phyloP scores from a whole-genome alignment of 1,140 invertebrate genomes.

The Glomeris maerens region DNA sequence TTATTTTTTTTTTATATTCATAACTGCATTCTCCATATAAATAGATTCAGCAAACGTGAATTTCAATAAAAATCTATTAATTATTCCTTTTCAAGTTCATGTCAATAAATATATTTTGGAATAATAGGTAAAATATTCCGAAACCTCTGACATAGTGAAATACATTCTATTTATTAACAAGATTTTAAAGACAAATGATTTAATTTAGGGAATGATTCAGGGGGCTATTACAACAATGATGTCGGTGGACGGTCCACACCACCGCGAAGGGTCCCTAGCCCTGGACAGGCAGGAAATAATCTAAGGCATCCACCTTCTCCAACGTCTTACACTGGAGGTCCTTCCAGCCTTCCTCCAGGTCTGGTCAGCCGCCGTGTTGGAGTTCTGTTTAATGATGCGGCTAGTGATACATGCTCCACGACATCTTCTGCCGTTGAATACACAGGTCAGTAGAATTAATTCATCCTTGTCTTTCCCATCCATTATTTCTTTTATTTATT shows the following conservation, averaged over 20 bases:
- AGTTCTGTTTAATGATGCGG: conserved; percentile 56
- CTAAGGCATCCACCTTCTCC: conserved; percentile 18
- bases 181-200: background rate
- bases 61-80: no score
- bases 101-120: no score
- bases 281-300: conserved; percentile 16
- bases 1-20: no score
- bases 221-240: conserved; percentile 8
- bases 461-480: no score
- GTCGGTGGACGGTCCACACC: conserved; percentile 25
- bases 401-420: conserved; percentile 67
- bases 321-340: conserved; percentile 28
- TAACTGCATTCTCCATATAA: no score
- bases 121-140: no score
- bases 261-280: conserved; percentile 20
- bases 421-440: conserved; percentile 66
- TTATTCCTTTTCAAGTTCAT: no score
- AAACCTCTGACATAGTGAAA: no score
- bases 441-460: conserved; percentile 42
- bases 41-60: no score
- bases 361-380: conserved; percentile 56
- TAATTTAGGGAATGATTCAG: background rate
- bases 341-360: conserved; percentile 63
- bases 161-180: no score
- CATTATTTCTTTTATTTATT: background rate